Conservation (phyloP, 64 coral and sea anemone genomes). For the Exaiptasia diaphana region DNA sequence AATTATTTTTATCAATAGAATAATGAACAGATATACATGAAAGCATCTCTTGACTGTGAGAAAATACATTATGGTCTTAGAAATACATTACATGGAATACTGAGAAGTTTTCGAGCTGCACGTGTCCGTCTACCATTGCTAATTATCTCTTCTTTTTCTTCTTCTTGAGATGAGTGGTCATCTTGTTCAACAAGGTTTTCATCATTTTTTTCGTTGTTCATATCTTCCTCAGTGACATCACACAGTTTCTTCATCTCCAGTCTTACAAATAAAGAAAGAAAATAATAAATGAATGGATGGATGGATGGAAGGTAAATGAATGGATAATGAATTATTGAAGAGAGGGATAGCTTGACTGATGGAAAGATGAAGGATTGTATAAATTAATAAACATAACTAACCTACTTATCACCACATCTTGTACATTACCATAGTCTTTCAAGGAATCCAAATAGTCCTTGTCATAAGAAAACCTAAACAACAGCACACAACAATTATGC, state of each 20-base stretch:
- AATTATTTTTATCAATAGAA: neutral
- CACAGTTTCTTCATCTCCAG: constrained; percentile 59
- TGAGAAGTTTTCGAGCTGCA: neutral
- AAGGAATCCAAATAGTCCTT: neutral
- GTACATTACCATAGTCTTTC: neutral
- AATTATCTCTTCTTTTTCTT: neutral
- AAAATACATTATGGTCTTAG: neutral
- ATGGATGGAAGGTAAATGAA: too few species aligned
- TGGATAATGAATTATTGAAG: too few species aligned
- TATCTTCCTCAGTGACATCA: constrained; percentile 56
- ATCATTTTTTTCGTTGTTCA: neutral
- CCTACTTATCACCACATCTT: neutral
- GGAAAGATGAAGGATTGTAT: too few species aligned
- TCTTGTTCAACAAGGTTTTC: neutral
- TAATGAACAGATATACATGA: neutral
- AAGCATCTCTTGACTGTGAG: neutral
- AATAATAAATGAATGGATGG: neutral
- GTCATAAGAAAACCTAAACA: neutral
- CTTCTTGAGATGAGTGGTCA: neutral
- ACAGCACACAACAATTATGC: neutral
- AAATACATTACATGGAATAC: neutral
- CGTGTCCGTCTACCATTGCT: neutral
- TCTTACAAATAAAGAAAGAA: neutral
- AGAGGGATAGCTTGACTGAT: too few species aligned
- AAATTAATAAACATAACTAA: neutral